Conservation (phyloP, 2,797 vertebrate genomes). For the Enteromius mattozi region DNA sequence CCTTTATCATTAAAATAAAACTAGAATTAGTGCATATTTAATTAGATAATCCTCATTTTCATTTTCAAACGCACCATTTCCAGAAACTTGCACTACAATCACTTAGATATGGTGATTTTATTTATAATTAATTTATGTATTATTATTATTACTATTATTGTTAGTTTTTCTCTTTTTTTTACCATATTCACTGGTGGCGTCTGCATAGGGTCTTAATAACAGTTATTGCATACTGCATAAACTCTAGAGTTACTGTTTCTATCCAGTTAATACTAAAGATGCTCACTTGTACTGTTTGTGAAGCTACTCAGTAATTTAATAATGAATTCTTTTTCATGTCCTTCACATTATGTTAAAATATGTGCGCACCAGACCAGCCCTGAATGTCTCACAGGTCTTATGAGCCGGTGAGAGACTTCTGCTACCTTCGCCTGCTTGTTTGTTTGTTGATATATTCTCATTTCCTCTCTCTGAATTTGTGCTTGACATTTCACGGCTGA, state of each 20-base stretch:
- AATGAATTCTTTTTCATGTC: not conserved
- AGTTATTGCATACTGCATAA: not conserved
- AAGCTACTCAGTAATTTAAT: not conserved
- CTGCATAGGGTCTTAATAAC: not conserved
- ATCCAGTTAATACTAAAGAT: not conserved
- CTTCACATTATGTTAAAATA: conserved; percentile 17
- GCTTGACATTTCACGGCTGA: not conserved
- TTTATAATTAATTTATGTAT: no score
- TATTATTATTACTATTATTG: no score
- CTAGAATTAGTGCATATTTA: no score
- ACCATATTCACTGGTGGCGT: no score
- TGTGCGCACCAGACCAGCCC: not conserved
- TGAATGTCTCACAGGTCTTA: not conserved
- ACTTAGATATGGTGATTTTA: not conserved
- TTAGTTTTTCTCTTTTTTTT: no score
- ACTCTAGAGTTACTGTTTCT: not conserved
- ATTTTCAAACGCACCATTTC: not conserved
- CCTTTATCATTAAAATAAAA: no score
- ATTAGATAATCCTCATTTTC: not conserved
- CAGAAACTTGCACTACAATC: not conserved
- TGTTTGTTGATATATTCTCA: not conserved
- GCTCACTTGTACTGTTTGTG: no score
- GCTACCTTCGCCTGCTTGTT: not conserved
- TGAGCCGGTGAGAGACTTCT: not conserved
- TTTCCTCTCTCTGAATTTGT: not conserved